Percentiles rank a stretch among this genome's conserved stretches.
Conservation (phyloP, 2,888 invertebrate species). For the Adineta ricciae region DNA sequence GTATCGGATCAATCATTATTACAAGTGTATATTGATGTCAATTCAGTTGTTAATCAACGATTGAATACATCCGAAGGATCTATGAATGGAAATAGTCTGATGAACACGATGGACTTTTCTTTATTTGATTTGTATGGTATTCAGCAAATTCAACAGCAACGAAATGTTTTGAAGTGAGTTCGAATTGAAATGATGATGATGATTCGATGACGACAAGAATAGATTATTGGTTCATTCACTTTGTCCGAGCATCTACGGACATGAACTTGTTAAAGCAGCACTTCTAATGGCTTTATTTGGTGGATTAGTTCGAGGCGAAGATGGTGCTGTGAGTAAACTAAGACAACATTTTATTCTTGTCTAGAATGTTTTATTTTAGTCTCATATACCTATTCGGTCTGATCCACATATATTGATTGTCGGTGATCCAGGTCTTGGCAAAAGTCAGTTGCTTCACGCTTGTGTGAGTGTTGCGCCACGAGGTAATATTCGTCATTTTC, state of each 20-base stretch:
- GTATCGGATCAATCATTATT: constrained; percentile 51
- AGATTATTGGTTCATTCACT: constrained; percentile 57
- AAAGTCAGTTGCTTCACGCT: constrained; percentile 70
- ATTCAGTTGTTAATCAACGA: constrained; percentile 66
- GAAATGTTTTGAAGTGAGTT: constrained; percentile 61
- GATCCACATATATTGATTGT: constrained; percentile 61
- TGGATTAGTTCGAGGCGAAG: constrained; percentile 51
- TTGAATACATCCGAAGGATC: constrained; percentile 40
- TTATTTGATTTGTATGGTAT: constrained; percentile 63
- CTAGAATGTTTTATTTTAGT: constrained; percentile 51
- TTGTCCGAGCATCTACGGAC: constrained; percentile 80
- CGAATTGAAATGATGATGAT: not conserved
- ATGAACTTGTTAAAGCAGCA: constrained; percentile 80
- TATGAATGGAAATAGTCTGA: not conserved
- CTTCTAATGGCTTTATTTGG: constrained; percentile 72
- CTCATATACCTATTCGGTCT: constrained; percentile 76
- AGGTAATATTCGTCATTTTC: constrained; percentile 48
- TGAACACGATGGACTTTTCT: constrained; percentile 48
- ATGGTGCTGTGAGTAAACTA: constrained; percentile 36
- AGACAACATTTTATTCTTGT: not conserved
- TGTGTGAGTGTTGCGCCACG: constrained; percentile 67
- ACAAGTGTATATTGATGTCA: constrained; percentile 66
- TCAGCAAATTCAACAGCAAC: constrained; percentile 65
- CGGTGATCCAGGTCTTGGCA: constrained; percentile 66
- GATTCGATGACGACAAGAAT: not conserved